Conservation (phyloP, 2,113 vertebrate species). For the Seriola quinqueradiata region DNA sequence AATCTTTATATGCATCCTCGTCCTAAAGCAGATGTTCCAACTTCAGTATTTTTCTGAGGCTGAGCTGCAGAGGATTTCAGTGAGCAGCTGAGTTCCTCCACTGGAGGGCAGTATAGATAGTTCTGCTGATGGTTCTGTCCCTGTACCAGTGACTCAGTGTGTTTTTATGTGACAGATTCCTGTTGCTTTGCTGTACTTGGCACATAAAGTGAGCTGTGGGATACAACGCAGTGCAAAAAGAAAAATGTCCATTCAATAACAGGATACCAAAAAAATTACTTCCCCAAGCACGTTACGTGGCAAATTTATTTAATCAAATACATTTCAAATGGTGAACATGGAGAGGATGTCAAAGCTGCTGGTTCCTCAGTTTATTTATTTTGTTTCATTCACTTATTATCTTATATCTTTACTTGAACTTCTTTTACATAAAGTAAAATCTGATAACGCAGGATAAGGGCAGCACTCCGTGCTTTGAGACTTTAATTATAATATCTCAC, state of each 20-base stretch:
- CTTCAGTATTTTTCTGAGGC: background rate
- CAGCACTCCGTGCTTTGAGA: background rate
- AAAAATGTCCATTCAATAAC: background rate
- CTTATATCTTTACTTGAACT: background rate
- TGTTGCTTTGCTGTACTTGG: background rate
- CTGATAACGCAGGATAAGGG: background rate
- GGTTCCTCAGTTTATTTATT: background rate
- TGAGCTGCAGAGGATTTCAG: background rate
- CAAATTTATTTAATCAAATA: conserved; percentile 8
- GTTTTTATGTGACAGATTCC: conserved; percentile 13
- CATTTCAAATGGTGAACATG: background rate
- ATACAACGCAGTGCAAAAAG: background rate
- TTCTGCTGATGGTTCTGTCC: background rate
- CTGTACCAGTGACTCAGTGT: background rate
- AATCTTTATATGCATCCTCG: background rate
- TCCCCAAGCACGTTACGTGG: background rate
- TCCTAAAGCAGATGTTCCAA: background rate
- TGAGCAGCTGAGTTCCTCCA: conserved; percentile 11
- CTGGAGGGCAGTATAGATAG: conserved; percentile 60
- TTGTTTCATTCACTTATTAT: too few species aligned
- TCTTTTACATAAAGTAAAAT: background rate
- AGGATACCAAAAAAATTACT: background rate
- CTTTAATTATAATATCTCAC: background rate
- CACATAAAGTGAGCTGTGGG: background rate
- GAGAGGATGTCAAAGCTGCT: background rate